Base-by-base conservation (phyloP, 2,888 invertebrate genomes). In the Neocrepidodera transversa region DNA sequence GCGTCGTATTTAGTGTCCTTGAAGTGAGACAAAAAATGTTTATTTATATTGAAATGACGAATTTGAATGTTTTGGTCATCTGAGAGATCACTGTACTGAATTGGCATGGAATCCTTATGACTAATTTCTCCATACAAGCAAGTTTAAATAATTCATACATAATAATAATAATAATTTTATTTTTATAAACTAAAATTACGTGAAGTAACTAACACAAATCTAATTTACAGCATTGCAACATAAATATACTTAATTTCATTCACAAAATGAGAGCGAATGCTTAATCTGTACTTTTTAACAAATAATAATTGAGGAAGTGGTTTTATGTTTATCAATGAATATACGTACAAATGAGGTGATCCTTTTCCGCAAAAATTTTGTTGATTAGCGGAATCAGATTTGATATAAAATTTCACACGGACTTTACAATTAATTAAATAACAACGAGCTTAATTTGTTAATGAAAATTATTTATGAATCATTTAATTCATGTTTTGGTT, bases 61-160 rank as follows among this genome's bases (percentile, higher is more conserved):
- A 64, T 64, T 58, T 42, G 56, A 61, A 56, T 64, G 60, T 60
- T 64, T 64, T 61, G 60, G 56, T 64, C 60, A 60, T 59, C 58
- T 58, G 58, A 53, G 58, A 64, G 63, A 64, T 64, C 63, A 64
- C 53, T 64, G 63, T 64, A 64, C 63, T 64, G 60, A 59, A 64
- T 64, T 61, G 61, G 63, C 59, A 57, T 57, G 54, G 56, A 56
- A 59, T 61, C 52, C 45, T 42, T 20, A 48, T 58, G 60, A 60
- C 55, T 63, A 63, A 63, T 43, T 30, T 57, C 17, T 5, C n/a
- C n/a, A 13, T 13, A 13, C 48, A 35, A 26, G 35, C 11, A 28
- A n/a, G 23, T 38, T 8, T 28, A 42, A 16, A 17, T n/a, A 28
- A 28, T 28, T 7, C 4, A n/a, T n/a, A n/a, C 3, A 35, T 11